Evolutionary conservation across 1,140 invertebrate genomes (phyloP), one percentile per base, ranked within the genome.

Genomic region (Drosophila carrolli): DNA sequence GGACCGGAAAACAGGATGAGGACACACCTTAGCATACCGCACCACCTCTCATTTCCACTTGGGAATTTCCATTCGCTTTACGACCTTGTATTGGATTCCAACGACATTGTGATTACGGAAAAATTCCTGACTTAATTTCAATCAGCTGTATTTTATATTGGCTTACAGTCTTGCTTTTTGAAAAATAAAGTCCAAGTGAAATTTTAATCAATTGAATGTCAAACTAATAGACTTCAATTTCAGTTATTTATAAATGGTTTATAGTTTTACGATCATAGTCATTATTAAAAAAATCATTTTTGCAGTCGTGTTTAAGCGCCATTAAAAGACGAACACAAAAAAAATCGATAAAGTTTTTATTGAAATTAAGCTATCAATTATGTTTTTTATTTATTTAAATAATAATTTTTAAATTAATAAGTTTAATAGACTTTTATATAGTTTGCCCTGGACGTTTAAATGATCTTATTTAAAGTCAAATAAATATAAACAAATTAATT

Each of bases 81-180:
- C 50, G 68, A 72, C 44, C 54, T 43, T 71, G 68, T 58, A 58
- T 72, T 58, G 37, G 50, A 41, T 70, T 70, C 43, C 51, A 57
- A 71, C 43, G 67, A 58, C 65, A 41, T 71, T 71, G 44, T 71
- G 44, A 48, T 58, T 58, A 67, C 61, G 19, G 14, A n/a, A 27
- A 71, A 50, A 48, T 58, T 48, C 65, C 67, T 58, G 50, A 57
- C 51, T 57, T 55, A 50, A 37, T 71, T 58, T 48, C 51, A 71
- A 71, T 71, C 67, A 71, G 43, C 14, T 37, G 35, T 14, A 32
- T 27, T 2, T 70, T 37, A 16, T 58, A 41, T 41, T 23, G 27
- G 23, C 59, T 40, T 56, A 38, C 59, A 10, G 4, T 16, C 44
- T n/a, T 14, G 43, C 10, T 6, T 5, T 5, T 1, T 3, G 14